Percentiles rank a stretch among this genome's conserved stretches.
Conservation (phyloP, 2,888 invertebrate species). For the Gryllus longicercus region DNA sequence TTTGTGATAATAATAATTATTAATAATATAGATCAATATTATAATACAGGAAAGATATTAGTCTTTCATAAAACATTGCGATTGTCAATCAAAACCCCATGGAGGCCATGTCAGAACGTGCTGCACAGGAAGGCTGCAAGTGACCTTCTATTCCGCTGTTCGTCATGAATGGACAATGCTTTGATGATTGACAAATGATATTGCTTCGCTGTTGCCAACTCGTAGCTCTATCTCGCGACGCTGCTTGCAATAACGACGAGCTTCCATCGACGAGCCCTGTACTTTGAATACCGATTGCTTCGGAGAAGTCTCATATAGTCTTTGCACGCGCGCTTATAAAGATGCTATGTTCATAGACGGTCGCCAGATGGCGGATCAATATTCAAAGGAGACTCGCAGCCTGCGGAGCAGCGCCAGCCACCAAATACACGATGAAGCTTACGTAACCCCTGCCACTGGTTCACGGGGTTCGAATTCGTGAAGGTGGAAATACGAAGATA, state of each 20-base stretch:
- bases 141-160: too few species aligned
- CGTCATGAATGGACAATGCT: too few species aligned
- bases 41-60: too few species aligned
- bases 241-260: neutral
- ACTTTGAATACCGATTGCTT: neutral
- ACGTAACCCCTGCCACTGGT: neutral
- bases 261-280: neutral
- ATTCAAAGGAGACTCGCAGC: neutral
- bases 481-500: too few species aligned
- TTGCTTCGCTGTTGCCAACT: neutral
- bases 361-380: neutral
- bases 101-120: too few species aligned
- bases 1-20: too few species aligned
- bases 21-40: too few species aligned
- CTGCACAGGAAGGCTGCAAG: too few species aligned
- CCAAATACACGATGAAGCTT: neutral
- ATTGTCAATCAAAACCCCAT: too few species aligned
- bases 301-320: neutral
- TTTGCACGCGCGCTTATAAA: neutral
- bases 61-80: too few species aligned
- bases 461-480: too few species aligned
- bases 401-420: neutral
- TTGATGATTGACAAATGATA: too few species aligned
- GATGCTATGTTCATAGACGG: neutral
- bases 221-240: neutral